Base-by-base conservation (phyloP, 2,113 vertebrate genomes). In the Callithrix jacchus region DNA sequence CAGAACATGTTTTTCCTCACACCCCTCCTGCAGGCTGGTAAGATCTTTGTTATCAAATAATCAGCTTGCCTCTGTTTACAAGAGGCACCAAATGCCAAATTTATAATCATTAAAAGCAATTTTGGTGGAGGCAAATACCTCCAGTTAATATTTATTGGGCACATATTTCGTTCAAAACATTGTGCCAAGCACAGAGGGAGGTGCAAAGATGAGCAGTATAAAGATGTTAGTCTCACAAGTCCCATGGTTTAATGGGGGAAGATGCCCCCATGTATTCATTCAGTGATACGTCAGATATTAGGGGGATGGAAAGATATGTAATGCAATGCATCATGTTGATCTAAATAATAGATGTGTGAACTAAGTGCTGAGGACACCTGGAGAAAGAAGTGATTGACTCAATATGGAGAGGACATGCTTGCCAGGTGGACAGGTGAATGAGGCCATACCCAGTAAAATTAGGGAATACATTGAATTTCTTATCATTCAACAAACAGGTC, bases 111-210 rank as follows among this genome's bases (percentile, higher is more conserved):
- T 49, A 42, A 27, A 27, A 64, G n/a, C 4, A 86, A 56, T 56
- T 11, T 6, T 64, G n/a, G 71, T 70, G 18, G 61, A 66, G 79
- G 71, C 14, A 93, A 56, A 64, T 45, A 40, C 0, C 14, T 45
- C 23, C 56, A 6, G 47, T 54, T 84, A 18, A 42, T 70, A 73
- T 40, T 92, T 52, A 11, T 40, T 42, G 18, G 54, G 27, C 30
- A 66, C n/a, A 40, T 82, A 30, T 58, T 92, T 81, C 88, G 35
- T 85, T 96, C 76, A 87, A 90, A 93, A 90, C 56, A 81, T 40
- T 87, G 58, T 92, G 27, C 25, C 20, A 56, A 84, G 8, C 66
- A 93, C 47, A 89, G 45, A 66, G 35, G 54, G 35, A 30, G 37
- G 8, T 47, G 6, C 12, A n/a, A 30, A 77, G 74, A 7, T 70